phyloP scores from a whole-genome alignment of 2,888 invertebrate species.

The Harpalus rufipes region DNA sequence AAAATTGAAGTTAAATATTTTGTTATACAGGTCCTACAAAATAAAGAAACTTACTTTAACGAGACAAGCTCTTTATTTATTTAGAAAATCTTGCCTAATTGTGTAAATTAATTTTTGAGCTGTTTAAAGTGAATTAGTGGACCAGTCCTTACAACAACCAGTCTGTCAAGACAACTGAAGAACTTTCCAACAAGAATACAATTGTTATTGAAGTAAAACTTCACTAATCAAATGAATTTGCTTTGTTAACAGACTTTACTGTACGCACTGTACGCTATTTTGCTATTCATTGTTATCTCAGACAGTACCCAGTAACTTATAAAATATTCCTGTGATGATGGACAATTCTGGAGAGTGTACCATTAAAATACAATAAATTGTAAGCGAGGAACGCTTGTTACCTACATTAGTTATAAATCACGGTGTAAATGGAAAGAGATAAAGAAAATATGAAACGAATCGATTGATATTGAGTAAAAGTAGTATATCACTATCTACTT shows the following conservation, averaged over 20 bases:
- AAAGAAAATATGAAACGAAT: too few species aligned
- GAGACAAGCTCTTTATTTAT: not conserved
- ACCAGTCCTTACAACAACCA: slow-evolving; percentile 25
- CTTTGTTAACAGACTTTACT: slow-evolving; percentile 28
- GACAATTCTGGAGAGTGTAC: too few species aligned
- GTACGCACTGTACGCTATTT: not conserved
- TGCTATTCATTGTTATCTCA: not conserved
- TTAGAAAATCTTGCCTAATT: slow-evolving; percentile 50
- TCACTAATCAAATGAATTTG: slow-evolving; percentile 58
- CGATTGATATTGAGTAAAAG: too few species aligned
- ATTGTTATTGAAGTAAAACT: slow-evolving; percentile 50
- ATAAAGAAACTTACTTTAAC: not conserved
- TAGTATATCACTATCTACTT: too few species aligned
- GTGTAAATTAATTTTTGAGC: slow-evolving; percentile 61
- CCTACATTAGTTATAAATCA: too few species aligned
- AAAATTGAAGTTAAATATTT: too few species aligned
- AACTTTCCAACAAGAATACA: slow-evolving; percentile 29
- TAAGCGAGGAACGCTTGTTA: too few species aligned
- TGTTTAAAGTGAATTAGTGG: slow-evolving; percentile 59
- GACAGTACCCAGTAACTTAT: not conserved
- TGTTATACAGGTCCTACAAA: too few species aligned
- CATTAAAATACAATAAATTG: too few species aligned
- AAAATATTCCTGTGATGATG: not conserved
- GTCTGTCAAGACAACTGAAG: slow-evolving; percentile 20
- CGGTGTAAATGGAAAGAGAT: too few species aligned